phyloP scores from a whole-genome alignment of 2,888 invertebrate species.

The Ophion costatus region DNA sequence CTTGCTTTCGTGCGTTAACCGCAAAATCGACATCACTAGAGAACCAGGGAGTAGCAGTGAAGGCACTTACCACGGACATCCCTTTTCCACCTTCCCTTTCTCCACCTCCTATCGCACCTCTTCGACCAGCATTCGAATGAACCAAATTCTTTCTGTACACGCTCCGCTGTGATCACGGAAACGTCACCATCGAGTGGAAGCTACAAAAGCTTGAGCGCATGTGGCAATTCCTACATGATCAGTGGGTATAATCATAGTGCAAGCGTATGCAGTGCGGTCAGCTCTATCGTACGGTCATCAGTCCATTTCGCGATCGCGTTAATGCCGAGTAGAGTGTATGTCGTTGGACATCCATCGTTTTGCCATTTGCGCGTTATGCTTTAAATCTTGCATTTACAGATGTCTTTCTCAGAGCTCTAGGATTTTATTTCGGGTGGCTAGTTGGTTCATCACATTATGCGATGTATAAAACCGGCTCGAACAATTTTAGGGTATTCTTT shows the following conservation, averaged over 20 bases:
- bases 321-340: not conserved
- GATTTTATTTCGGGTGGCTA: not conserved
- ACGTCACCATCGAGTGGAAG: constrained; percentile 5
- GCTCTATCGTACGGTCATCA: not conserved
- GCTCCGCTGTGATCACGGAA: constrained; percentile 42
- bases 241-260: not conserved
- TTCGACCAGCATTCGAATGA: constrained; percentile 42
- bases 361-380: too few relatives aligned
- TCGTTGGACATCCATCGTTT: not conserved
- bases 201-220: constrained; percentile 39
- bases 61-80: constrained; percentile 31
- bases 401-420: not conserved
- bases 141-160: constrained; percentile 39
- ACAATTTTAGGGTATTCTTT: too few relatives aligned
- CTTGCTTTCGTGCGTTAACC: constrained; percentile 57
- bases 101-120: constrained; percentile 16
- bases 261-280: not conserved
- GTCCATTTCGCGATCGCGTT: not conserved
- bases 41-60: constrained; percentile 49
- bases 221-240: constrained; percentile 44
- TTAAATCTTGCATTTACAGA: not conserved
- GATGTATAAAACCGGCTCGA: not conserved
- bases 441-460: not conserved
- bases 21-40: constrained; percentile 53
- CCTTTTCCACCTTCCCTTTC: constrained; percentile 4